Evolutionary conservation across 1,140 invertebrate species (phyloP).

Genomic region (Aricia agestis): DNA sequence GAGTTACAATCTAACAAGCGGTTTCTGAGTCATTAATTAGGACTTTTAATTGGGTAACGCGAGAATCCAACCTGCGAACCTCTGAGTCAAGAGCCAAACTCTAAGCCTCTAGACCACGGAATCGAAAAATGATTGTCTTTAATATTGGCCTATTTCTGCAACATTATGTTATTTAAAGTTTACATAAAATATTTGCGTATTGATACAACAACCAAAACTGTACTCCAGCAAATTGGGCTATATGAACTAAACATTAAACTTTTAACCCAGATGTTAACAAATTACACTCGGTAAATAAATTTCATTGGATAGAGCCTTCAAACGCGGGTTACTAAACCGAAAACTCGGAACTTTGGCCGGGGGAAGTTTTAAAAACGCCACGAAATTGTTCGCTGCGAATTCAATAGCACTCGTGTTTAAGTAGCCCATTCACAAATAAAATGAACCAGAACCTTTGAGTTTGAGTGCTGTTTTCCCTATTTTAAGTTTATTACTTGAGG

Average conservation of each 20-base stretch:
- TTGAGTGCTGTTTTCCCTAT: neutral
- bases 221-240: neutral
- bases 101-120: too few relatives aligned
- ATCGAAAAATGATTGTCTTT: too few relatives aligned
- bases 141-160: too few relatives aligned
- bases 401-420: slow-evolving; percentile 5
- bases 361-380: neutral
- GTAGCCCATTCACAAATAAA: slow-evolving; percentile 1
- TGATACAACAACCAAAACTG: too few relatives aligned
- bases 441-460: neutral
- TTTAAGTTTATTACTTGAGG: neutral
- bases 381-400: neutral
- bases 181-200: too few relatives aligned
- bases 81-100: too few relatives aligned
- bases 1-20: too few relatives aligned
- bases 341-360: neutral
- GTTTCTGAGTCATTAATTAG: too few relatives aligned
- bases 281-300: neutral
- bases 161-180: too few relatives aligned
- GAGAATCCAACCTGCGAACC: too few relatives aligned
- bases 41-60: too few relatives aligned
- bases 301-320: neutral
- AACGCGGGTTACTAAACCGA: neutral
- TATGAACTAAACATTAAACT: neutral
- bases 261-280: slow-evolving; percentile 3